These are phyloP conservation scores for Solea solea DNA, from an alignment of 2,113 vertebrate genomes.

Conservation along the genomic window DNA sequence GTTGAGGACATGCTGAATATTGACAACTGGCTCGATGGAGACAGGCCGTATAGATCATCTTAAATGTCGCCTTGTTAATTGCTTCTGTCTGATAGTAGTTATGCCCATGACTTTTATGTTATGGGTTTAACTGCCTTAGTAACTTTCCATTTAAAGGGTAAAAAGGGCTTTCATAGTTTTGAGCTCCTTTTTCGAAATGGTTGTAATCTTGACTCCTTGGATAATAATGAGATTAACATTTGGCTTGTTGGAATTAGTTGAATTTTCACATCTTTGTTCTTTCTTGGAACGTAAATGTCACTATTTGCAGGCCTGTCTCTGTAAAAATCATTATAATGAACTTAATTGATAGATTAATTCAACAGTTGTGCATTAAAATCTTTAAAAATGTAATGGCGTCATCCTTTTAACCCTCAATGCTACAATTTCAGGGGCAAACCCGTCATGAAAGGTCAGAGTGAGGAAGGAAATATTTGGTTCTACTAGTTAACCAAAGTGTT, in stretches of 20 bases:
- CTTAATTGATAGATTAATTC: no score
- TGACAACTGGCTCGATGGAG: slow-evolving; percentile 73
- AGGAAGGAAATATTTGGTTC: no score
- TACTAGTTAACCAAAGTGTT: no score
- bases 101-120: slow-evolving; percentile 75
- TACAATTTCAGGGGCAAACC: no score
- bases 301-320: no score
- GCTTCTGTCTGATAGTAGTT: slow-evolving; percentile 71
- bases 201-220: slow-evolving; percentile 61
- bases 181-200: slow-evolving; percentile 43
- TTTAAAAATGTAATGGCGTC: no score
- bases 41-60: slow-evolving; percentile 74
- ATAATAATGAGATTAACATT: slow-evolving; percentile 58
- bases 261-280: not conserved
- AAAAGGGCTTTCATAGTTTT: slow-evolving; percentile 61
- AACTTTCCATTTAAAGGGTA: slow-evolving; percentile 75
- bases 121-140: slow-evolving; percentile 68
- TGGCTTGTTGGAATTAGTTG: slow-evolving; percentile 26
- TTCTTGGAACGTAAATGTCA: not conserved
- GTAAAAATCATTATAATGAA: no score
- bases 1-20: slow-evolving; percentile 77
- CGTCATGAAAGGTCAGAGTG: no score
- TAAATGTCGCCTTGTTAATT: slow-evolving; percentile 78
- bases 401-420: no score
- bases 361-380: no score